Evolutionary conservation across 2,113 vertebrate species (phyloP).

Genomic region (Phaethornis superciliosus): DNA sequence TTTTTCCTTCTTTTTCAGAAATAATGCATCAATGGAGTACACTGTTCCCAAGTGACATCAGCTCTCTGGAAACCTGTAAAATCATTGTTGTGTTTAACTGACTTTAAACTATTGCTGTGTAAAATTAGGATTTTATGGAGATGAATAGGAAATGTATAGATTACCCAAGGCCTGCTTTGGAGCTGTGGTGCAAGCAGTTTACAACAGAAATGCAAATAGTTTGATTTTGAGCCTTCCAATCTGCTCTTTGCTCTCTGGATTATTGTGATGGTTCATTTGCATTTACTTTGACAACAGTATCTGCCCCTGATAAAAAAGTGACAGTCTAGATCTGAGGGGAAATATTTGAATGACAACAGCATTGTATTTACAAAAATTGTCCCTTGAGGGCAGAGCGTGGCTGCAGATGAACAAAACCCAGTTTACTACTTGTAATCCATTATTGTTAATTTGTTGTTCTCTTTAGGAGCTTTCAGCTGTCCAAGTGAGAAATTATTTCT

Average conservation of each 20-base stretch:
- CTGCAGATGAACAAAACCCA: slow-evolving; percentile 4
- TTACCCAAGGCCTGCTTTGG: neutral
- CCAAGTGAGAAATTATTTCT: neutral
- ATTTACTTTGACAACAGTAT: neutral
- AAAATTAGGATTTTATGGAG: slow-evolving; percentile 59
- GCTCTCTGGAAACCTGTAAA: slow-evolving; percentile 61
- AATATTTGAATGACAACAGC: neutral
- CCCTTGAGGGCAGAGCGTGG: slow-evolving; percentile 45
- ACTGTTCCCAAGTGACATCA: slow-evolving; percentile 49
- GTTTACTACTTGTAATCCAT: slow-evolving; percentile 27
- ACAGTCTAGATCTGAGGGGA: neutral
- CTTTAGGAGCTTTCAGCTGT: neutral
- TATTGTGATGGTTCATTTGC: neutral
- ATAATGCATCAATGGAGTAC: slow-evolving; percentile 46
- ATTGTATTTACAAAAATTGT: slow-evolving; percentile 53
- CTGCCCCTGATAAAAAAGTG: neutral
- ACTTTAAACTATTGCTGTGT: slow-evolving; percentile 27
- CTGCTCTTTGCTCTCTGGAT: neutral
- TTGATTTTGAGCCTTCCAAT: neutral
- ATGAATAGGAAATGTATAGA: slow-evolving; percentile 16
- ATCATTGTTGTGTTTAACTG: slow-evolving; percentile 55
- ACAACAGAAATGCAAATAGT: neutral
- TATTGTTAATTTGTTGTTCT: slow-evolving; percentile 25
- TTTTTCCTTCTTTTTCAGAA: slow-evolving; percentile 9
- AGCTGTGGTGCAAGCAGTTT: neutral